A percentile compares a stretch with the other conserved stretches of the same genome.
phyloP scores from a whole-genome alignment of 2,797 vertebrate genomes.

The Spea hammondii region DNA sequence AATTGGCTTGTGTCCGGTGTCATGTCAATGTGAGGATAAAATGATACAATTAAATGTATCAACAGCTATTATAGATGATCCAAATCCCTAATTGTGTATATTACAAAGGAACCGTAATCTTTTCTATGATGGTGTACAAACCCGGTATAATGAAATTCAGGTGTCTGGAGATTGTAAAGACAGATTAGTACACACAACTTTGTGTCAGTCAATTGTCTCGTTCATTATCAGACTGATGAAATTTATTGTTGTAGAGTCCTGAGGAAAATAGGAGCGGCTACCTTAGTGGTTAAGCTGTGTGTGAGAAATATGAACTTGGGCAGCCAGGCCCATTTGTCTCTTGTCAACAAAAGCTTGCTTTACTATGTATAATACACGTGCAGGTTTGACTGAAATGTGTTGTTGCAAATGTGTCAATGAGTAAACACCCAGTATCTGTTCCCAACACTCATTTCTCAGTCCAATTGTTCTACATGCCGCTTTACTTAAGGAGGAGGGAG shows the following conservation, averaged over 20 bases:
- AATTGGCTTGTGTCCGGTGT: not conserved
- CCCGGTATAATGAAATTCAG: not conserved
- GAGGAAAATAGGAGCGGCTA: not conserved
- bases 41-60: not conserved
- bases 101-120: not conserved
- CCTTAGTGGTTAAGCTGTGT: slow-evolving; percentile 56
- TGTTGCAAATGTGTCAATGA: slow-evolving; percentile 66
- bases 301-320: slow-evolving; percentile 65
- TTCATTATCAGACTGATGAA: not conserved
- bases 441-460: slow-evolving; percentile 54
- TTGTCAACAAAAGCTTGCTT: slow-evolving; percentile 65
- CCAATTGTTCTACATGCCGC: slow-evolving; percentile 63
- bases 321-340: slow-evolving; percentile 60
- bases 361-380: slow-evolving; percentile 62
- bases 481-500: slow-evolving; percentile 61
- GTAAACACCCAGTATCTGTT: slow-evolving; percentile 67
- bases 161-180: not conserved
- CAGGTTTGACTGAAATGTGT: slow-evolving; percentile 60
- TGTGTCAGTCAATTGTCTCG: too few species aligned
- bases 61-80: not conserved
- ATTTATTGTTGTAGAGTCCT: not conserved
- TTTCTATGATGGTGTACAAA: not conserved
- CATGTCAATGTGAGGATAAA: not conserved
- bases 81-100: not conserved
- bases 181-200: not conserved